Evolutionary conservation across 2,113 vertebrate species (phyloP).

Genomic region (rabbit (Oryctolagus cuniculus)): mOryCun1.1 NC_091441.1:110832001-110832500

Average conservation of each 20-base stretch:
- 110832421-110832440: no score
- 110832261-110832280: no score
- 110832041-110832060: no score
- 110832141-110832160: not conserved
- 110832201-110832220: no score
- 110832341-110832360: not conserved
- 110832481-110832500: no score
- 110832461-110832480: no score
- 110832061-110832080: constrained; percentile 3
- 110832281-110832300: no score
- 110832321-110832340: not conserved
- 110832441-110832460: no score
- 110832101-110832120: not conserved
- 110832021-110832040: no score
- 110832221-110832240: no score
- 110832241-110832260: no score
- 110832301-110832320: not conserved
- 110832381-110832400: not conserved
- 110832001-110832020: no score
- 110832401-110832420: not conserved
- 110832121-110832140: not conserved
- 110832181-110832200: not conserved
- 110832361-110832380: not conserved
- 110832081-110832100: not conserved
- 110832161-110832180: not conserved